Evolutionary conservation across 64 coral and sea anemone species (phyloP), one percentile per base, ranked within the genome.

Genomic region (Actinia tenebrosa): DNA sequence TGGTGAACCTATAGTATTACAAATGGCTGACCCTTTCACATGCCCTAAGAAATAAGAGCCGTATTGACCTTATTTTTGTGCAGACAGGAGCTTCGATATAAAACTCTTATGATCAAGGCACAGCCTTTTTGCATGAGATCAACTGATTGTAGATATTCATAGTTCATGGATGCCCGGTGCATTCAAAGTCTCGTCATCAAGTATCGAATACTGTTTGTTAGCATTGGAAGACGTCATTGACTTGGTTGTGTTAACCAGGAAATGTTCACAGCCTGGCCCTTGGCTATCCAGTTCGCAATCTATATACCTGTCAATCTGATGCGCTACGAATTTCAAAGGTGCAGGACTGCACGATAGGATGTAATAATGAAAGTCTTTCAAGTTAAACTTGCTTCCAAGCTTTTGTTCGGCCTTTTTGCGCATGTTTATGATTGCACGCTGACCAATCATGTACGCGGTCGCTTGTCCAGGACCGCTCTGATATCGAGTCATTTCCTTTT

Each of bases 401-500:
- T 71, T 89, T 52, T 20, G 85, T 10, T 47, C 63, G 17, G 91
- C 91, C 52, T 89, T 88, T 3, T 80, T 19, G 15, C 91, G 86
- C 56, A 92, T 84, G 37, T 79, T 61, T 22, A 92, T 64, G 20
- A 92, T 80, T 37, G 86, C 87, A 77, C 66, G 86, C 81, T 89
- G 91, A 84, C 91, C 91, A 53, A 92, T 88, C 91, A 92, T 92
- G 44, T 92, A 92, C 25, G 91, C 86, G 14, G 81, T 89, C 13
- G 91, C 91, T 56, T 92, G 91, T 8, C 91, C 91, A 17, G 87
- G 86, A 18, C 86, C 87, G 47, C 91, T 89, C 87, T 92, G 91
- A 50, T 92, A 92, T 27, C 91, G 86, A 17, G 91, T 89, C n/a
- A 92, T 78, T 63, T 92, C 91, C 30, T 92, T 92, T 80, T 71